Evolutionary conservation across 2,888 invertebrate genomes (phyloP).

Genomic region (Hofmannophila pseudospretella): DNA sequence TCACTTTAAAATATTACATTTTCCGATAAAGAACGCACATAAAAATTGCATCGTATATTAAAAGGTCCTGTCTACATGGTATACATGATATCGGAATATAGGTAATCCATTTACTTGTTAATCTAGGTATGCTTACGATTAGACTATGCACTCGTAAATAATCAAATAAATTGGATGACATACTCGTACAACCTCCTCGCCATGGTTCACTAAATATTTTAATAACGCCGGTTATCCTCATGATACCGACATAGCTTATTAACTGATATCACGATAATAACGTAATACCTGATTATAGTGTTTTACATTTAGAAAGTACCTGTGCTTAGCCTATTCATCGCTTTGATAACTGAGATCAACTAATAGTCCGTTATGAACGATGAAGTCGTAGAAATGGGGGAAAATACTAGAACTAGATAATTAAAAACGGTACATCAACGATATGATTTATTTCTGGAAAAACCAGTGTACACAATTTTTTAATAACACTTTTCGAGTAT

Average conservation of each 20-base stretch:
- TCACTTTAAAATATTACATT: too few relatives aligned
- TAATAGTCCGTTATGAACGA: slow-evolving; percentile 31
- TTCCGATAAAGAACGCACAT: too few relatives aligned
- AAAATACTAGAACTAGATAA: too few relatives aligned
- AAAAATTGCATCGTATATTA: too few relatives aligned
- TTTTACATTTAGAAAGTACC: slow-evolving; percentile 5
- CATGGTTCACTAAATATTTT: slow-evolving; percentile 31
- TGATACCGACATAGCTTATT: slow-evolving; percentile 27
- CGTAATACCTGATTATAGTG: slow-evolving; percentile 20
- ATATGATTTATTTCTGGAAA: too few relatives aligned
- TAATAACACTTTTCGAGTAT: too few relatives aligned
- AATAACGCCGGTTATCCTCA: slow-evolving; percentile 27
- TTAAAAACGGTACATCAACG: too few relatives aligned
- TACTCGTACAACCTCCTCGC: slow-evolving; percentile 19
- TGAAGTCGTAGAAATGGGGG: too few relatives aligned
- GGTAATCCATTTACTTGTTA: not conserved
- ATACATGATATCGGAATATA: too few relatives aligned
- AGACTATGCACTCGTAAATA: slow-evolving; percentile 1
- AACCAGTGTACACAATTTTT: too few relatives aligned
- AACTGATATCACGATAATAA: slow-evolving; percentile 30
- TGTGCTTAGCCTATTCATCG: slow-evolving; percentile 10
- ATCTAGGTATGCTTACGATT: not conserved
- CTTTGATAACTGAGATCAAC: slow-evolving; percentile 27
- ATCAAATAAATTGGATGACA: slow-evolving; percentile 4
- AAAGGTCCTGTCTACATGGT: too few relatives aligned